phyloP scores from a whole-genome alignment of 2,797 vertebrate genomes.

The Eremophila alpestris region DNA sequence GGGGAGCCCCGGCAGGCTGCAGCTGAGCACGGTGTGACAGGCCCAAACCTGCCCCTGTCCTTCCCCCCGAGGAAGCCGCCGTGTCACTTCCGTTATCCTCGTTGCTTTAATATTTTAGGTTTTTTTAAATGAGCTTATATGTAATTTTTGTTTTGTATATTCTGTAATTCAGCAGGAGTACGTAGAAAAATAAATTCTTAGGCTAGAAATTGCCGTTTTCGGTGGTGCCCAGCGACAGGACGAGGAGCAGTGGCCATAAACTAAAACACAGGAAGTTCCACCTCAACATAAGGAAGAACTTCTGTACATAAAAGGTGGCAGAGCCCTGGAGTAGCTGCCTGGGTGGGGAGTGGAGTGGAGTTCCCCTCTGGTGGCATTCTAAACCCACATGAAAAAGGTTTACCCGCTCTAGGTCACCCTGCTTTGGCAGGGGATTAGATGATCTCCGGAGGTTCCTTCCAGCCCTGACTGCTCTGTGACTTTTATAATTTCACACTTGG shows the following conservation, averaged over 20 bases:
- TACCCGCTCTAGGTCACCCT: not conserved
- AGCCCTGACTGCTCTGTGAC: not conserved
- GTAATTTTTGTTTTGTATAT: fast-evolving
- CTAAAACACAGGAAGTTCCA: not conserved
- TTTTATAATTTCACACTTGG: not conserved
- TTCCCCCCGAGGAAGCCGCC: fast-evolving
- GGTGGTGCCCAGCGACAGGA: not conserved
- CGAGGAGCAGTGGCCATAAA: not conserved
- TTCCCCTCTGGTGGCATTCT: not conserved
- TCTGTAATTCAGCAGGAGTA: too few species aligned
- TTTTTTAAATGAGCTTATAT: fast-evolving
- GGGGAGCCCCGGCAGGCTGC: not conserved
- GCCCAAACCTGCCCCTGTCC: not conserved
- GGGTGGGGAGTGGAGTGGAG: not conserved
- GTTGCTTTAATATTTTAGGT: fast-evolving
- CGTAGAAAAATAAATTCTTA: fast-evolving
- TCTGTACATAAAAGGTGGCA: not conserved
- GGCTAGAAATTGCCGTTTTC: not conserved
- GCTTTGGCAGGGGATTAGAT: too few species aligned
- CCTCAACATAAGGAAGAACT: not conserved
- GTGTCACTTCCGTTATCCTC: fast-evolving
- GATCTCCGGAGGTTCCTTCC: not conserved
- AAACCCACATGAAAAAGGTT: not conserved
- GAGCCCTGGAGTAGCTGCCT: not conserved
- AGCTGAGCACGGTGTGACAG: too few species aligned